Conservation (phyloP, 2,797 vertebrate genomes). For the Orientallactaga sibirica region DNA sequence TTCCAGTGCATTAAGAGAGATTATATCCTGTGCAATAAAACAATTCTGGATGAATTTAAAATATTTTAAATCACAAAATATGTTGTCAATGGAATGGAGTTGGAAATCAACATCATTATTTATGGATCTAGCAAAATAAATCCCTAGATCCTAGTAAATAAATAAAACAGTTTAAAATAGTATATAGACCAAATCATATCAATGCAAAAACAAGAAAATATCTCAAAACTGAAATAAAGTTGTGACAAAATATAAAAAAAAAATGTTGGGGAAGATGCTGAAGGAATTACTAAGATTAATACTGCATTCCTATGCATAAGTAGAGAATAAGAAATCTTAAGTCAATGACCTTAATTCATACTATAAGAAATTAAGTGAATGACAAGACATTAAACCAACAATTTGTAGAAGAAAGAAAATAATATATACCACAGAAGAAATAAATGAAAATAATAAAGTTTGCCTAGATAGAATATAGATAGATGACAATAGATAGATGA, state of each 20-base stretch:
- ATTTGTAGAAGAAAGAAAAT: constrained; percentile 12
- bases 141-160: too few relatives aligned
- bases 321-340: not conserved
- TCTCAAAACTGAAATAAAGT: not conserved
- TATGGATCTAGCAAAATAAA: too few relatives aligned
- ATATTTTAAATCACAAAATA: not conserved
- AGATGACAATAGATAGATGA: too few relatives aligned
- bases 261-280: not conserved
- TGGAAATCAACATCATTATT: too few relatives aligned
- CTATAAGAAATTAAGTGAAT: not conserved
- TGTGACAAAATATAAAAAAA: not conserved
- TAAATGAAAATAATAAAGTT: not conserved
- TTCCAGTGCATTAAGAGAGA: not conserved
- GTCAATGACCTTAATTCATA: not conserved
- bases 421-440: not conserved
- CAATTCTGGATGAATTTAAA: not conserved
- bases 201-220: not conserved
- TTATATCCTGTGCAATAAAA: not conserved
- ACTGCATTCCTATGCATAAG: too few relatives aligned
- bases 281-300: too few relatives aligned
- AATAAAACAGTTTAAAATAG: too few relatives aligned
- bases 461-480: too few relatives aligned
- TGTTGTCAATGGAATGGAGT: too few relatives aligned
- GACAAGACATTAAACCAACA: not conserved
- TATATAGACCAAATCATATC: not conserved